Percentiles rank a stretch among this genome's conserved stretches.
These are phyloP conservation scores for Thryonomys swinderianus DNA, from an alignment of 2,113 vertebrate species.

Conservation along the genomic window DNA sequence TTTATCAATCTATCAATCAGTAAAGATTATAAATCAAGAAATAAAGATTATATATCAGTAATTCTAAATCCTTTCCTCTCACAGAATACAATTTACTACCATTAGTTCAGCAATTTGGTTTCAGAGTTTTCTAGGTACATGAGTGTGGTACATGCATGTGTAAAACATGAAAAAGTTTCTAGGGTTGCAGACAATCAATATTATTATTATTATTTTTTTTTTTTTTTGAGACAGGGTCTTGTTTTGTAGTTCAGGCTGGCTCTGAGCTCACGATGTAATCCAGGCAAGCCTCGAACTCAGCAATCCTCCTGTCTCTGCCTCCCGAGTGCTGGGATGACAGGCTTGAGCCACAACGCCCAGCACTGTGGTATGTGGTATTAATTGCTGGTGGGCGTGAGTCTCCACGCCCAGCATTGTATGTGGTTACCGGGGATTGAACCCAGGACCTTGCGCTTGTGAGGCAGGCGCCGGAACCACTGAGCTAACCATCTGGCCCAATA, in stretches of 20 bases:
- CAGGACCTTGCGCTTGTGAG: too few species aligned
- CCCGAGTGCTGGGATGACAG: background rate
- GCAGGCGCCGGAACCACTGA: too few species aligned
- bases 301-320: background rate
- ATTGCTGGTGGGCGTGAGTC: too few species aligned
- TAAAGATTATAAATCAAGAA: background rate
- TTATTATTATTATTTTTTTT: constrained; percentile 2
- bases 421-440: too few species aligned
- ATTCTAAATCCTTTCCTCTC: background rate
- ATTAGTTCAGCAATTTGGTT: background rate
- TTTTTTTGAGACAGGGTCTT: background rate
- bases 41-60: constrained; percentile 14
- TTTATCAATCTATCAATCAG: background rate
- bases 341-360: background rate
- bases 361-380: too few species aligned
- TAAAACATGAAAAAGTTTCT: constrained; percentile 5
- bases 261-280: background rate
- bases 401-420: too few species aligned
- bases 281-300: background rate
- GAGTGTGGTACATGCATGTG: background rate
- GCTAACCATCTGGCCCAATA: too few species aligned
- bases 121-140: background rate
- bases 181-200: constrained; percentile 19
- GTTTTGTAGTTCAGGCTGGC: background rate
- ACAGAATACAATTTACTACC: background rate